phyloP scores from a whole-genome alignment of 1,140 invertebrate species.

The Zaprionus lachaisei region DNA sequence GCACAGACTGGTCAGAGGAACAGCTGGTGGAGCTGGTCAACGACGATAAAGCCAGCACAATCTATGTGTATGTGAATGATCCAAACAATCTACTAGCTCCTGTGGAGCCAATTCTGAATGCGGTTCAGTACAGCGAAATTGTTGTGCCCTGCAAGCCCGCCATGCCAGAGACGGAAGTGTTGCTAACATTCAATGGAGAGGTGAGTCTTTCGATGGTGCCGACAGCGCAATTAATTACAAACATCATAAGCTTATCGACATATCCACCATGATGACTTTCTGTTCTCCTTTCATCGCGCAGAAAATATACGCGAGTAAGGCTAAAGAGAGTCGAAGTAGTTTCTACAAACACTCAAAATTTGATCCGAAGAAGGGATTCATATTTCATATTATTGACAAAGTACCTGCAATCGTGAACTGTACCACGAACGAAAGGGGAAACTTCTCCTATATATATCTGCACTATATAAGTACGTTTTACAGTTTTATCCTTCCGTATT shows the following conservation, averaged over 20 bases:
- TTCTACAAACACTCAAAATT: slow-evolving; percentile 49
- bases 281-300: slow-evolving; percentile 13
- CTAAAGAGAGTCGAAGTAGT: slow-evolving; percentile 17
- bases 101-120: slow-evolving; percentile 75
- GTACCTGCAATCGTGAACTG: slow-evolving; percentile 19
- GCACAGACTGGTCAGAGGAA: slow-evolving; percentile 39
- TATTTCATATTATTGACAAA: slow-evolving; percentile 41
- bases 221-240: slow-evolving; percentile 15
- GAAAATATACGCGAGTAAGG: slow-evolving; percentile 40
- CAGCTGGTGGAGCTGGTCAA: slow-evolving; percentile 82
- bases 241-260: slow-evolving; percentile 19
- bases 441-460: slow-evolving; percentile 22
- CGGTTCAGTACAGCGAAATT: slow-evolving; percentile 83
- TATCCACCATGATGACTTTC: slow-evolving; percentile 26
- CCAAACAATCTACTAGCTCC: slow-evolving; percentile 86
- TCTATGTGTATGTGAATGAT: slow-evolving; percentile 89
- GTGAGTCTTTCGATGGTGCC: slow-evolving; percentile 43
- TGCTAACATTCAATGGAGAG: slow-evolving; percentile 84
- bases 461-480: slow-evolving; percentile 50
- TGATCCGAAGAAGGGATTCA: slow-evolving; percentile 55
- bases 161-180: slow-evolving; percentile 87
- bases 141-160: slow-evolving; percentile 89
- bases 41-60: slow-evolving; percentile 84
- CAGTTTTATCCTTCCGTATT: not conserved
- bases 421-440: not conserved